Conservation (phyloP, 2,113 vertebrate species). For the Aphyosemion australe region DNA sequence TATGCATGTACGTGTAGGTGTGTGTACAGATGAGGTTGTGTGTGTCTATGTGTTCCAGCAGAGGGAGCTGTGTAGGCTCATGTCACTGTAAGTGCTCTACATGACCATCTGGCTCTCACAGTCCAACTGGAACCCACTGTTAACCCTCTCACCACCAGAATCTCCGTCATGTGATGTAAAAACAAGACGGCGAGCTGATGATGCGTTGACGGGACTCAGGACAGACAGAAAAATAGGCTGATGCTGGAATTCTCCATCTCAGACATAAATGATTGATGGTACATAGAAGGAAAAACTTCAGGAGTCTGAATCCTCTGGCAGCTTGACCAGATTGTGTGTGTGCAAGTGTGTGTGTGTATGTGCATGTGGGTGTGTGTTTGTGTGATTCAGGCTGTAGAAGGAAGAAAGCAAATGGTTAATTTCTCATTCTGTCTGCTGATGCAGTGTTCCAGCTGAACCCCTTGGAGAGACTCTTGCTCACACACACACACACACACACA, state of each 20-base stretch:
- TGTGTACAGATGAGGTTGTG: constrained; percentile 29
- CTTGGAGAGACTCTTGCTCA: constrained; percentile 46
- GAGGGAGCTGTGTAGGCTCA: constrained; percentile 69
- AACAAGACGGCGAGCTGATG: neutral
- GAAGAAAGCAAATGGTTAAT: constrained; percentile 60
- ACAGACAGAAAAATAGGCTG: neutral
- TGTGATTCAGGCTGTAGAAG: constrained; percentile 34
- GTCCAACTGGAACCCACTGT: constrained; percentile 68
- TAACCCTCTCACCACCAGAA: constrained; percentile 64
- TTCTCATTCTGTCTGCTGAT: constrained; percentile 61
- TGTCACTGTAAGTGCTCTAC: constrained; percentile 69
- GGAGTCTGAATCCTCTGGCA: constrained; percentile 30
- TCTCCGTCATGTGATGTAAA: neutral
- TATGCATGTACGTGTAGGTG: constrained; percentile 29
- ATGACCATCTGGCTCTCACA: constrained; percentile 80
- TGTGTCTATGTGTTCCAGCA: constrained; percentile 64
- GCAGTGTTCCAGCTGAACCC: constrained; percentile 60
- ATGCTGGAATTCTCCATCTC: neutral
- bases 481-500: constrained; percentile 27
- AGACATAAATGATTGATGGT: constrained; percentile 24
- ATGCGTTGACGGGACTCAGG: neutral
- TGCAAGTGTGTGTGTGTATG: constrained; percentile 43
- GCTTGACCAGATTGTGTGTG: constrained; percentile 48
- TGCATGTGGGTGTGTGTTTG: neutral
- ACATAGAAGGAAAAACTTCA: constrained; percentile 15